These are phyloP conservation scores for Crotalus viridis DNA, from an alignment of 2,113 vertebrate genomes.

Conservation along the genomic window DNA sequence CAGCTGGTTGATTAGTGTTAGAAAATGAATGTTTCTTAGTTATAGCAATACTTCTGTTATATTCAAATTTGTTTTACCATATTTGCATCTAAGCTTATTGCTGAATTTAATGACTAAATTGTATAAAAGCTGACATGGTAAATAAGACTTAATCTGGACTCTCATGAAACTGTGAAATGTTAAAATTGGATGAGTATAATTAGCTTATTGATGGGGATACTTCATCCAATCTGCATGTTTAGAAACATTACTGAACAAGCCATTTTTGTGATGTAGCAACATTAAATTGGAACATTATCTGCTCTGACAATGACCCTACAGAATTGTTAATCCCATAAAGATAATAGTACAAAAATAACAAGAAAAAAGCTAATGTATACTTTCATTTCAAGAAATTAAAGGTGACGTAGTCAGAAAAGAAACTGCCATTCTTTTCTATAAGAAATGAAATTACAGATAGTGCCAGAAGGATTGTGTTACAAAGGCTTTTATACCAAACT, in stretches of 20 bases:
- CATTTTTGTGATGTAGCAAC: constrained; percentile 4
- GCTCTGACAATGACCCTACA: constrained; percentile 3
- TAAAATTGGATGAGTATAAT: constrained; percentile 54
- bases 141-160: constrained; percentile 38
- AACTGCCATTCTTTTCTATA: not conserved
- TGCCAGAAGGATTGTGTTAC: not conserved
- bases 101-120: constrained; percentile 41
- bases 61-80: constrained; percentile 46
- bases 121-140: constrained; percentile 40
- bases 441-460: not conserved
- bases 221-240: constrained; percentile 37
- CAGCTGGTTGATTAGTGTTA: not conserved
- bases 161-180: constrained; percentile 53
- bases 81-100: constrained; percentile 37
- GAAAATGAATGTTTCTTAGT: not conserved
- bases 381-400: constrained; percentile 13
- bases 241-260: constrained; percentile 35
- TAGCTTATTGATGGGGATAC: constrained; percentile 45
- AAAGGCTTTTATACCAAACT: not conserved
- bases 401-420: not conserved
- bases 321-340: constrained; percentile 20
- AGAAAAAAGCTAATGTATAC: not conserved
- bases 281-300: constrained; percentile 33
- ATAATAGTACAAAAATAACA: constrained; percentile 15
- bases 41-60: not conserved